These are phyloP conservation scores for Monodelphis domestica DNA, from an alignment of 2,797 vertebrate species.

Conservation along the genomic window DNA sequence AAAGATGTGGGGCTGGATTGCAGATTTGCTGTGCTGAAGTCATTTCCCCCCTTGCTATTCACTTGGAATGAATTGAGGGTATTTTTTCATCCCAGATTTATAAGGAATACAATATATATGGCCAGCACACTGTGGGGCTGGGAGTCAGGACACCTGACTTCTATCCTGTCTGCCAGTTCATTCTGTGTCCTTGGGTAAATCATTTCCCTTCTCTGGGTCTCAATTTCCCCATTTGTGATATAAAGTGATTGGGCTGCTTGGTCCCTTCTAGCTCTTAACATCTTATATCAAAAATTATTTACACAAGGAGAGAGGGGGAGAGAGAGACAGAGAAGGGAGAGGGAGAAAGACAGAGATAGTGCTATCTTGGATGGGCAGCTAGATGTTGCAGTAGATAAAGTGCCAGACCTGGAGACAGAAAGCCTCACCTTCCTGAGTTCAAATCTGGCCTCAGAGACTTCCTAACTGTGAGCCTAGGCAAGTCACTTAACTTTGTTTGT, in stretches of 20 bases:
- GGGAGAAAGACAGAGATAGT: neutral
- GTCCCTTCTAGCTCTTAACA: neutral
- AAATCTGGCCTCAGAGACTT: neutral
- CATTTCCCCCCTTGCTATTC: neutral
- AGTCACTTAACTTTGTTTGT: too few species aligned
- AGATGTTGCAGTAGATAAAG: too few species aligned
- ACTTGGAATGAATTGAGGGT: neutral
- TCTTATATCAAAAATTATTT: neutral
- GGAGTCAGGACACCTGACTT: neutral
- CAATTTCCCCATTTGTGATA: neutral
- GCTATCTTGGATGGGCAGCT: neutral
- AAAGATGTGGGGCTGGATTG: neutral
- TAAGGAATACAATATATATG: neutral
- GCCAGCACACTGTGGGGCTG: neutral
- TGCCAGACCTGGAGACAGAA: neutral
- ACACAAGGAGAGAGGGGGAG: too few species aligned
- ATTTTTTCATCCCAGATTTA: neutral
- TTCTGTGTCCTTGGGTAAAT: neutral
- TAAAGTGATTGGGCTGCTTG: neutral
- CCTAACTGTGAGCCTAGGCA: neutral
- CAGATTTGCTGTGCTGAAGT: neutral
- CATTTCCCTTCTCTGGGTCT: neutral
- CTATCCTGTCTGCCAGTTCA: neutral
- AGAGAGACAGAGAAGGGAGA: neutral
- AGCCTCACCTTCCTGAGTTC: neutral